Conservation (phyloP, 2,113 vertebrate genomes). For the Panthera leo region DNA sequence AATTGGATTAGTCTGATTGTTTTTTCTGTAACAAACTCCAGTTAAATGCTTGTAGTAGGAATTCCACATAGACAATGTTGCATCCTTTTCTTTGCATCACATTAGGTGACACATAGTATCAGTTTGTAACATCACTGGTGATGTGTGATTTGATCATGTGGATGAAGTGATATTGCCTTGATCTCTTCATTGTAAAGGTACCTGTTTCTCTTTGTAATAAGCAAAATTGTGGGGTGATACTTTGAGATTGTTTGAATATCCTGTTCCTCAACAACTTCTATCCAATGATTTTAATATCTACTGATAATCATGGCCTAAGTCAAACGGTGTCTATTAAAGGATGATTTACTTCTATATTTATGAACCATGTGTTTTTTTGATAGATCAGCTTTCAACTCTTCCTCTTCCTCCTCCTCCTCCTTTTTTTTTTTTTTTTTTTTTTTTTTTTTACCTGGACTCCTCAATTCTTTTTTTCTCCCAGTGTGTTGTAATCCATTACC, state of each 20-base stretch:
- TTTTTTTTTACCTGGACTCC: background rate
- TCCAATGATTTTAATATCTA: background rate
- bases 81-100: background rate
- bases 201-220: background rate
- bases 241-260: constrained; percentile 11
- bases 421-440: fast-evolving
- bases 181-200: background rate
- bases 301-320: background rate
- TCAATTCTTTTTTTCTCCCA: background rate
- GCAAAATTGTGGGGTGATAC: background rate
- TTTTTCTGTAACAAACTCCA: background rate
- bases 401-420: background rate
- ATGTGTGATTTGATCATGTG: background rate
- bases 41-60: background rate
- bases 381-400: background rate
- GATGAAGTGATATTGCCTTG: background rate
- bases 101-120: background rate
- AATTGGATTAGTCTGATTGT: background rate
- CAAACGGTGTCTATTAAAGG: background rate
- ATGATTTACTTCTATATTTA: background rate
- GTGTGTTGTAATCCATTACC: background rate
- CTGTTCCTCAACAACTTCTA: background rate
- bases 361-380: background rate
- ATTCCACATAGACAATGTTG: background rate
- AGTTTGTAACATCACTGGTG: background rate